These are phyloP conservation scores for Lutjanus erythropterus DNA, from an alignment of 2,113 vertebrate species.

Conservation along the genomic window DNA sequence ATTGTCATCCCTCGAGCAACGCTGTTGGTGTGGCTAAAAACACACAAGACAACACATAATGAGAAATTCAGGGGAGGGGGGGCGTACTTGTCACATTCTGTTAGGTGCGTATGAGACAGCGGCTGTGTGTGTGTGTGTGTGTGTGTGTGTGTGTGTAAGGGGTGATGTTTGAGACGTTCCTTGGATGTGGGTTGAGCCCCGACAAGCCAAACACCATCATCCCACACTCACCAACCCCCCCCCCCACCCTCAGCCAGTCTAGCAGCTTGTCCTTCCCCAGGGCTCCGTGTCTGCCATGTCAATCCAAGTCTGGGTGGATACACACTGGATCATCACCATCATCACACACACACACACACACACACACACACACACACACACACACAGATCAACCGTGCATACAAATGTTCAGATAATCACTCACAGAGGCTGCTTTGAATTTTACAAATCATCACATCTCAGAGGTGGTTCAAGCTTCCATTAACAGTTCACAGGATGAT, in stretches of 20 bases:
- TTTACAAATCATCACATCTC: not conserved
- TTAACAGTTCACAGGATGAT: not conserved
- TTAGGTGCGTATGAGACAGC: conserved; percentile 26
- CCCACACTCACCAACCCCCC: not conserved
- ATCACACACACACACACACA: not conserved
- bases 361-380: not conserved
- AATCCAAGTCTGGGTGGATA: conserved; percentile 38
- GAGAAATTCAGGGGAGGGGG: not conserved
- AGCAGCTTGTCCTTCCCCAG: conserved; percentile 61
- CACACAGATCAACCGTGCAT: not conserved
- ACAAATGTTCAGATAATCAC: fast-evolving
- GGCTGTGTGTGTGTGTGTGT: conserved; percentile 16
- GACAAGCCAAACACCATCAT: conserved; percentile 42
- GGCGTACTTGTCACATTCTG: conserved; percentile 50
- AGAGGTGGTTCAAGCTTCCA: not conserved
- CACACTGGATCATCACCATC: not conserved
- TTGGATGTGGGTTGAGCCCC: conserved; percentile 41
- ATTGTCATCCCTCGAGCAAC: not conserved
- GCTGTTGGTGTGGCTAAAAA: not conserved
- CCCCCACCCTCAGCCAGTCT: conserved; percentile 26
- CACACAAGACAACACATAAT: conserved; percentile 26
- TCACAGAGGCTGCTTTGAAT: too few species aligned
- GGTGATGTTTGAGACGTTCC: conserved; percentile 22
- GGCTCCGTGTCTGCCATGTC: conserved; percentile 50
- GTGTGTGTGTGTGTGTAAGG: conserved; percentile 1